Percentiles rank a stretch among this genome's conserved stretches.
These are phyloP conservation scores for Pachyramphus minor DNA, from an alignment of 2,113 vertebrate species.

Conservation along the genomic window DNA sequence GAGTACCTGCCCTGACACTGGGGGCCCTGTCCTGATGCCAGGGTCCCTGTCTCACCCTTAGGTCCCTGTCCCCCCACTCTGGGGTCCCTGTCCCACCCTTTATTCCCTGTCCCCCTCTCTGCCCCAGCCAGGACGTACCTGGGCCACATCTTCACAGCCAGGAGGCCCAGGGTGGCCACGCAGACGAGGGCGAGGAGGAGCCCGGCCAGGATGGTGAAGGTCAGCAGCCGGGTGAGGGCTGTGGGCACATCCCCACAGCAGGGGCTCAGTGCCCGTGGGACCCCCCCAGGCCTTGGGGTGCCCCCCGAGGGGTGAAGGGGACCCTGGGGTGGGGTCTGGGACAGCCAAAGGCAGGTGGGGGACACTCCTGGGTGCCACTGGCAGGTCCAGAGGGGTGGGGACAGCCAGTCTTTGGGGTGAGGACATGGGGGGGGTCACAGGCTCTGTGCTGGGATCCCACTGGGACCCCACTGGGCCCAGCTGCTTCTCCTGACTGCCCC, in stretches of 20 bases:
- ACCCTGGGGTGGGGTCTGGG: not conserved
- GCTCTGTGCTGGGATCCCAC: rapidly evolving
- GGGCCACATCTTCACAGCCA: not conserved
- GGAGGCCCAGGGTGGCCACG: not conserved
- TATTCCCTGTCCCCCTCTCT: no score
- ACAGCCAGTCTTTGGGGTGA: rapidly evolving
- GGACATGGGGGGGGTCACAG: not conserved
- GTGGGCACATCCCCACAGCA: not conserved
- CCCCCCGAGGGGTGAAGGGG: not conserved
- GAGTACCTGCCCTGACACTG: not conserved
- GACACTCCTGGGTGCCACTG: no score
- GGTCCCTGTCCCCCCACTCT: not conserved
- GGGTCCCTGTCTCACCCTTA: not conserved
- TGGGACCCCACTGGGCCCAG: not conserved
- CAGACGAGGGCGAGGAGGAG: not conserved
- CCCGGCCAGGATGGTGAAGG: not conserved
- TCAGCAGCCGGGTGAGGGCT: constrained; percentile 5
- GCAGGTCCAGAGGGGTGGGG: not conserved
- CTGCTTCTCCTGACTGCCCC: rapidly evolving
- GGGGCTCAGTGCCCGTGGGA: rapidly evolving
- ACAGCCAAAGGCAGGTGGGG: rapidly evolving
- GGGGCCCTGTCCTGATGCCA: not conserved
- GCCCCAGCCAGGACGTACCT: not conserved
- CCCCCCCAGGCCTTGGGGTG: no score
- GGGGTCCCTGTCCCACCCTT: not conserved